Evolutionary conservation across 2,113 vertebrate species (phyloP).

Genomic region (Aegithalos caudatus): DNA sequence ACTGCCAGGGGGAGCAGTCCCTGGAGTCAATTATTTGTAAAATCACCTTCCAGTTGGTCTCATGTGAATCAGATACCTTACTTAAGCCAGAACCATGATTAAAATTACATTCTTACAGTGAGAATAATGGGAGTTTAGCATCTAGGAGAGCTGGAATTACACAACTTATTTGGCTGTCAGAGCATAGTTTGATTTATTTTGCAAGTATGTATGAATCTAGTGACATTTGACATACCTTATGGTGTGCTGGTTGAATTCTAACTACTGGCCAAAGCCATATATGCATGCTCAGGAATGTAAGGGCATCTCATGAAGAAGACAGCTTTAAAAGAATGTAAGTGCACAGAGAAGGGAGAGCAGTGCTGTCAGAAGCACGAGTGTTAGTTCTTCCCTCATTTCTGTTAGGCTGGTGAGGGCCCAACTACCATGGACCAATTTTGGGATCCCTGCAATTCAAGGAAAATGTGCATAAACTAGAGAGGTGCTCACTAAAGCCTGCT

Average conservation of each 20-base stretch:
- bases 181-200: not conserved
- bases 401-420: not conserved
- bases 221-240: not conserved
- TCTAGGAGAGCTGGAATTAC: not conserved
- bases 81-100: not conserved
- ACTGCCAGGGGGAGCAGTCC: not conserved
- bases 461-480: not conserved
- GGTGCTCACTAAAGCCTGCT: not conserved
- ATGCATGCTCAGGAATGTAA: not conserved
- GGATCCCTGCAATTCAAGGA: not conserved
- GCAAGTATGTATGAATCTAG: not conserved
- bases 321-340: not conserved
- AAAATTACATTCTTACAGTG: not conserved
- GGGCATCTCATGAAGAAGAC: not conserved
- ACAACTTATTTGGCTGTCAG: not conserved
- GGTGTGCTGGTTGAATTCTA: not conserved
- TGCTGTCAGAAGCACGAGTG: not conserved
- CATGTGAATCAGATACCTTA: not conserved
- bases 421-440: not conserved
- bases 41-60: not conserved
- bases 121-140: not conserved
- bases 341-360: not conserved
- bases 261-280: not conserved
- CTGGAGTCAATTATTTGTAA: not conserved
- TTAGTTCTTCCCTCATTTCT: not conserved